These are phyloP conservation scores for Caretta caretta DNA, from an alignment of 2,113 vertebrate genomes.

Conservation along the genomic window DNA sequence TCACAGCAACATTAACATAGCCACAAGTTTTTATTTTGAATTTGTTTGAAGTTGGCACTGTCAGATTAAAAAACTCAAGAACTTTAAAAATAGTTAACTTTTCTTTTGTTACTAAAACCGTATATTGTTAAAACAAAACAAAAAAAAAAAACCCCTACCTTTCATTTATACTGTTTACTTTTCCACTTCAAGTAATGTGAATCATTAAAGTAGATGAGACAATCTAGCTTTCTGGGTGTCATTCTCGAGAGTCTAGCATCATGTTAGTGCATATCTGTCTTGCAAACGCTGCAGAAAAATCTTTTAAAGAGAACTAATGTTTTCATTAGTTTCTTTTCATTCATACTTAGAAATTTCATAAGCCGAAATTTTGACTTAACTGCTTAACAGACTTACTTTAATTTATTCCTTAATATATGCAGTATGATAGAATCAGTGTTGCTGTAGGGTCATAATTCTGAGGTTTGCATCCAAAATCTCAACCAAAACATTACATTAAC, in stretches of 20 bases:
- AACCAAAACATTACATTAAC: accelerated
- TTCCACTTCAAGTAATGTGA: not conserved
- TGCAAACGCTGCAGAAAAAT: not conserved
- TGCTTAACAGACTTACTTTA: not conserved
- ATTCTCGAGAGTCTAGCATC: not conserved
- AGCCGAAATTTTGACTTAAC: not conserved
- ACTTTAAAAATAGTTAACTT: not conserved
- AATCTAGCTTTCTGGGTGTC: not conserved
- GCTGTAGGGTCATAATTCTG: not conserved
- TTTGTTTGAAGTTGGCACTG: not conserved
- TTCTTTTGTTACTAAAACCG: not conserved
- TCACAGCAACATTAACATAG: not conserved
- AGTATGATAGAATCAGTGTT: not conserved
- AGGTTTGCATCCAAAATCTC: not conserved
- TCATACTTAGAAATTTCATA: not conserved
- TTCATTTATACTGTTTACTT: not conserved
- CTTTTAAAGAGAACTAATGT: not conserved
- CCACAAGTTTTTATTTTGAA: not conserved
- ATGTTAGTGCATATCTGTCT: not conserved
- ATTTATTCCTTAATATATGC: not conserved
- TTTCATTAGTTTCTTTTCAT: not conserved
- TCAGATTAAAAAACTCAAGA: not conserved
- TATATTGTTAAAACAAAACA: not conserved
- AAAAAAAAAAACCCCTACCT: accelerated
- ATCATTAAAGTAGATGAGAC: not conserved